These are phyloP conservation scores for Chondrilla cf. caribensis DNA, from an alignment of 37 sponge, comb jelly and placozoan species.

Conservation along the genomic window DNA sequence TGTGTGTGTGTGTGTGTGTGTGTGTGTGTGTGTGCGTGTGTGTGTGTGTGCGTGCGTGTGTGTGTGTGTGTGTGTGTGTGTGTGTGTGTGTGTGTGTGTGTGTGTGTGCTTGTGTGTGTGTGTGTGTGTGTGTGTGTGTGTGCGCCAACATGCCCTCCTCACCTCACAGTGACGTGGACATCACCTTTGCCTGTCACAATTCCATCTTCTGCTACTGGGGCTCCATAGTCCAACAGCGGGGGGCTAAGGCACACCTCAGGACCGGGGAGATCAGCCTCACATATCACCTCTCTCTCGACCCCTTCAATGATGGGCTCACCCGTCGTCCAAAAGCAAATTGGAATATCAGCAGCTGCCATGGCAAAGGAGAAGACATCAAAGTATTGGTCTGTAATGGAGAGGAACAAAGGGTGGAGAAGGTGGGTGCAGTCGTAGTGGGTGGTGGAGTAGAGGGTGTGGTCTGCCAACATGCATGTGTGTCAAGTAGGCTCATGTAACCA, in stretches of 20 bases:
- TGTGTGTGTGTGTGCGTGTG: not conserved
- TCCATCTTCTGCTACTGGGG: conserved; percentile 65
- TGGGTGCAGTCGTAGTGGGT: not conserved
- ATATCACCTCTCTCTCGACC: conserved; percentile 45
- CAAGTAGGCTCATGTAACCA: too few relatives aligned
- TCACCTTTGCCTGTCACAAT: conserved; percentile 44
- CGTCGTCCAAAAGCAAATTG: conserved; percentile 62
- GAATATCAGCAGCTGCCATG: conserved; percentile 41
- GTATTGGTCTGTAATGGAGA: not conserved
- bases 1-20: not conserved
- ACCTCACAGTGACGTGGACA: conserved; percentile 35
- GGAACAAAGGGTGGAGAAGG: not conserved
- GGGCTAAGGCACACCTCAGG: conserved; percentile 47
- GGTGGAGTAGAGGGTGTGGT: not conserved
- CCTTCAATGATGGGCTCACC: conserved; percentile 52
- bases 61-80: not conserved
- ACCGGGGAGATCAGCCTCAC: conserved; percentile 18
- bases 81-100: not conserved
- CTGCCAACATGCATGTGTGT: too few relatives aligned
- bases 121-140: not conserved
- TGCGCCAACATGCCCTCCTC: not conserved
- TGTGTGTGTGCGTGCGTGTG: too few relatives aligned
- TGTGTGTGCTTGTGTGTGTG: not conserved
- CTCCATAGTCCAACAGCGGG: conserved; percentile 60
- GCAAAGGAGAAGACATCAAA: conserved; percentile 27